Evolutionary conservation across 2,797 vertebrate genomes (phyloP), one percentile per base, ranked within the genome.

Genomic region (Trachops cirrhosus): DNA sequence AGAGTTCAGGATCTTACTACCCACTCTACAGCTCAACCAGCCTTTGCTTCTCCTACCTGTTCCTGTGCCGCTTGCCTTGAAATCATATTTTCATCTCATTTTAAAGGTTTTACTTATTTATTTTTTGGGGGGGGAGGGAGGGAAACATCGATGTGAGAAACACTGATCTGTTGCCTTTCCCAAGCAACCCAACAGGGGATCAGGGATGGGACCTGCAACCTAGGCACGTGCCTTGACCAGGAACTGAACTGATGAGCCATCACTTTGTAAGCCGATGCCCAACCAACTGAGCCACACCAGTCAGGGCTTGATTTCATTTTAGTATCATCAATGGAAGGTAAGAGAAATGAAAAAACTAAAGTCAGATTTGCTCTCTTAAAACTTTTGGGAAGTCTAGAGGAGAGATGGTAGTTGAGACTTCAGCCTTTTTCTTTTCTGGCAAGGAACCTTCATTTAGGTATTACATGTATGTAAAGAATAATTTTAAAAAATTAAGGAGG

Each of bases 321-420:
- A 57, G 68, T 16, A 77, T 74, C 21, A 92, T 90, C 74, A 83
- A 1, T 34, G 7, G n/a, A 94, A 92, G 46, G 54, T 89, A 86
- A 94, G 34, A 91, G 34, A 94, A 95, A 91, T 73, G 11, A 89
- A 91, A 89, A 91, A 91, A 79, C 70, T 70, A 82, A 91, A 80
- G 52, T 62, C 67, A 87, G 41, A 90, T 83, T 89, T 94, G 6
- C 3, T 68, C 39, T 74, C 37, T 52, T 89, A 86, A 78, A 85
- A 85, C 22, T 57, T 84, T 57, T 82, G 90, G 41, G 34, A 82
- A 75, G 41, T 78, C 48, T 80, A 85, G 6, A 94, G 10, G 7
- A 75, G 3, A 93, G 64, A 62, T 1, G 22, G 46, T 19, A 84
- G 14, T 52, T 5, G 39, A 7, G 82, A 94, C 37, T 62, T 84